These are phyloP conservation scores for Macroramphosus scolopax DNA, from an alignment of 2,797 vertebrate species.

Conservation along the genomic window DNA sequence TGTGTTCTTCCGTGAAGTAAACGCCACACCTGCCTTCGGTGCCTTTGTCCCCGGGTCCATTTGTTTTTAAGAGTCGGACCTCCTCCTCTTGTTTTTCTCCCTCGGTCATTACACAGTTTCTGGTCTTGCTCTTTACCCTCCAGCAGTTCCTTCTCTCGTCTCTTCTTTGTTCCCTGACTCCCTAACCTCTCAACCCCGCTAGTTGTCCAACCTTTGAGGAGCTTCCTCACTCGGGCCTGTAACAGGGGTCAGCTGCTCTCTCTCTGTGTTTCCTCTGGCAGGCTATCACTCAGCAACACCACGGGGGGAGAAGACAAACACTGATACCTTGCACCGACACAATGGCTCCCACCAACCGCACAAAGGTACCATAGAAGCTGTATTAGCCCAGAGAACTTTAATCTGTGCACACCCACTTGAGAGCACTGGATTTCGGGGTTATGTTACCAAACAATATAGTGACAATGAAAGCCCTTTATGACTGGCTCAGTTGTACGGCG, in stretches of 20 bases:
- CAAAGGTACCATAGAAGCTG: slow-evolving; percentile 10
- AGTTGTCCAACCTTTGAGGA: slow-evolving; percentile 39
- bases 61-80: slow-evolving; percentile 29
- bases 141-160: background rate
- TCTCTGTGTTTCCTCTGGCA: slow-evolving; percentile 29
- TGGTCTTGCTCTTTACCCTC: slow-evolving; percentile 22
- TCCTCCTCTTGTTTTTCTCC: slow-evolving; percentile 20
- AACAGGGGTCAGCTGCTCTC: slow-evolving; percentile 44
- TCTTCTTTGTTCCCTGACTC: slow-evolving; percentile 20
- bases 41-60: slow-evolving; percentile 28
- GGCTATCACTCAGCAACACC: slow-evolving; percentile 43
- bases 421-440: slow-evolving; percentile 22
- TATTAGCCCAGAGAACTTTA: slow-evolving; percentile 20
- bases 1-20: slow-evolving; percentile 26
- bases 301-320: slow-evolving; percentile 17
- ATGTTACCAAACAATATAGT: slow-evolving; percentile 25
- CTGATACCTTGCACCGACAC: slow-evolving; percentile 24
- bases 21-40: slow-evolving; percentile 47
- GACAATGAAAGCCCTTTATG: slow-evolving; percentile 32
- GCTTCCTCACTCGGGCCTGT: slow-evolving; percentile 32
- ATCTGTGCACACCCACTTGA: slow-evolving; percentile 13
- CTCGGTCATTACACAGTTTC: slow-evolving; percentile 18
- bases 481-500: slow-evolving; percentile 10
- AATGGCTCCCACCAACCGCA: slow-evolving; percentile 10
- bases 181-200: slow-evolving; percentile 9